Evolutionary conservation across 2,797 vertebrate species (phyloP).

Genomic region (Gadopsis bispinosus): DNA sequence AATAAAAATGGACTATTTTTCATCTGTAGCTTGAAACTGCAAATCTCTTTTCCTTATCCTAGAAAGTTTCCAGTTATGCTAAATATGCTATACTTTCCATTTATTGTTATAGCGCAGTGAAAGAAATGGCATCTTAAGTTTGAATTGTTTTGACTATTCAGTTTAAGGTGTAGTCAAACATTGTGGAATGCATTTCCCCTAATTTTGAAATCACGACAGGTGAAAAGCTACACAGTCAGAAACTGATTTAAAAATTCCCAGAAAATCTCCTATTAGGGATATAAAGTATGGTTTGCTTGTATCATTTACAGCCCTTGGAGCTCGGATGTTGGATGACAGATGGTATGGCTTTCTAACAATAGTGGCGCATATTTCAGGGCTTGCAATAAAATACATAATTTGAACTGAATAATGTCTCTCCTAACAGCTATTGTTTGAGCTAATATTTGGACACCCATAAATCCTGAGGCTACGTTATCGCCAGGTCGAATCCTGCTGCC

Average conservation of each 20-base stretch:
- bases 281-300: constrained; percentile 35
- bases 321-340: constrained; percentile 44
- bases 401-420: constrained; percentile 50
- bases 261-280: constrained; percentile 15
- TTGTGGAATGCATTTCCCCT: background rate
- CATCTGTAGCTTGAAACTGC: background rate
- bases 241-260: constrained; percentile 3
- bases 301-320: constrained; percentile 39
- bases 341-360: constrained; percentile 33
- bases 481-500: constrained; percentile 19
- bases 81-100: background rate
- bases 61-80: background rate
- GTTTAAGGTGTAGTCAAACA: background rate
- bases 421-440: constrained; percentile 57
- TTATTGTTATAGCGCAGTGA: background rate
- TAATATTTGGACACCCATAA: constrained; percentile 47
- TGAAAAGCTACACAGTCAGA: background rate
- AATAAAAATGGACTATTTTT: background rate
- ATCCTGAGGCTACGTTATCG: constrained; percentile 37
- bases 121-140: constrained; percentile 2
- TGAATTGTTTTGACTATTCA: constrained; percentile 3
- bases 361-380: constrained; percentile 53
- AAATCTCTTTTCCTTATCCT: background rate
- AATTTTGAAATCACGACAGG: background rate
- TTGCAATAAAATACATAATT: constrained; percentile 64